Percentiles rank a stretch among this genome's conserved stretches.
phyloP scores from a whole-genome alignment of 2,797 vertebrate species.

The Strix occidentalis region DNA sequence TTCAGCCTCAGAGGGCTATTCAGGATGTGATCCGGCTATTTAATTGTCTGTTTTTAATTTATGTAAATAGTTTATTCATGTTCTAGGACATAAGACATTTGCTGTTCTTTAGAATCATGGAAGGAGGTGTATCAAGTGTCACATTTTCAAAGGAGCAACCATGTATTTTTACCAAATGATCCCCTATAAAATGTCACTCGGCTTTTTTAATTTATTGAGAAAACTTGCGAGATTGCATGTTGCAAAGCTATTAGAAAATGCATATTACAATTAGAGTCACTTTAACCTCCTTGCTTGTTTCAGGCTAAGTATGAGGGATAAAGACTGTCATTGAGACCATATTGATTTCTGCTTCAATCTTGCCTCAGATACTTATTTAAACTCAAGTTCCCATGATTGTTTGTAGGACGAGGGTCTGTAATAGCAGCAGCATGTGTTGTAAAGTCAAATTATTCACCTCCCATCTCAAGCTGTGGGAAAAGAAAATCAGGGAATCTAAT shows the following conservation, averaged over 20 bases:
- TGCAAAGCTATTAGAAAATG: background rate
- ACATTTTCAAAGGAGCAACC: background rate
- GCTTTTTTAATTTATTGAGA: background rate
- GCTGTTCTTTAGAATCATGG: background rate
- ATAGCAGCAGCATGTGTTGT: background rate
- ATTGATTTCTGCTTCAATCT: background rate
- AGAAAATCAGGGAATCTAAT: background rate
- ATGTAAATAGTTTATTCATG: background rate
- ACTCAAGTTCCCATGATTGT: background rate
- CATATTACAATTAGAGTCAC: background rate
- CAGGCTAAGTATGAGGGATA: background rate
- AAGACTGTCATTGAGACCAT: background rate
- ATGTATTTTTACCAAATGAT: background rate
- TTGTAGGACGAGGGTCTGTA: background rate
- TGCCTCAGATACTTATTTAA: background rate
- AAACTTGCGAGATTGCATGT: background rate
- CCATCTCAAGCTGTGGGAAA: background rate
- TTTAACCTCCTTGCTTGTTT: background rate
- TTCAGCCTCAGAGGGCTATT: background rate
- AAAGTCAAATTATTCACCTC: background rate
- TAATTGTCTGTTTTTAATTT: background rate
- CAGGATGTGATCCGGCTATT: background rate
- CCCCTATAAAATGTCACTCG: background rate
- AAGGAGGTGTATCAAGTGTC: background rate
- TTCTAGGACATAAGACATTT: background rate